Evolutionary conservation across 2,888 invertebrate species (phyloP).

Genomic region (Xestia sexstrigata): DNA sequence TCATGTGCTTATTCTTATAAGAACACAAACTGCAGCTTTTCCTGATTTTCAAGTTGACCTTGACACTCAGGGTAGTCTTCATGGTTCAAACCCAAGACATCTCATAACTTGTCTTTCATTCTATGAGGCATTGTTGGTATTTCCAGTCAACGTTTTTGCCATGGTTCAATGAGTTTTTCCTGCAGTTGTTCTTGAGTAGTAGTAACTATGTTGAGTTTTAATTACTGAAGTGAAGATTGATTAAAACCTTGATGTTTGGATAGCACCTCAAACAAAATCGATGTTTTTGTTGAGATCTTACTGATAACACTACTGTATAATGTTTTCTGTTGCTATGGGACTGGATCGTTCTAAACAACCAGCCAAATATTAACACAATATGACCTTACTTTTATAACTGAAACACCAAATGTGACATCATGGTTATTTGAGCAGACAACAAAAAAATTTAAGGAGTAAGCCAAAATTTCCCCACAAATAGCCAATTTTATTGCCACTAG

Average conservation of each 20-base stretch:
- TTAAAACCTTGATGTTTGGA: conserved; percentile 3
- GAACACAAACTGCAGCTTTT: too few species aligned
- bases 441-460: background rate
- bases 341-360: background rate
- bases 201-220: background rate
- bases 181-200: background rate
- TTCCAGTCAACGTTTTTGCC: too few species aligned
- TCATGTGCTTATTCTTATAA: too few species aligned
- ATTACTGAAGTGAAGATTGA: background rate
- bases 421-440: conserved; percentile 16
- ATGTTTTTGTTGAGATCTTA: conserved; percentile 29
- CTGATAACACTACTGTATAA: conserved; percentile 3
- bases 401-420: conserved; percentile 29
- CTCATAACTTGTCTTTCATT: too few species aligned
- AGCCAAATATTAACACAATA: conserved; percentile 1
- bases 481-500: background rate
- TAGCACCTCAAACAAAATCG: conserved; percentile 14
- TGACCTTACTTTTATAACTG: background rate
- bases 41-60: too few species aligned
- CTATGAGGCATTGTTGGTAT: too few species aligned
- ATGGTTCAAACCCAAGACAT: too few species aligned
- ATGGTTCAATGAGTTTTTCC: too few species aligned
- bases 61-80: too few species aligned
- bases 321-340: background rate
- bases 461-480: conserved; percentile 36